Conservation (phyloP, 2,113 vertebrate genomes). For the Ameiurus melas region DNA sequence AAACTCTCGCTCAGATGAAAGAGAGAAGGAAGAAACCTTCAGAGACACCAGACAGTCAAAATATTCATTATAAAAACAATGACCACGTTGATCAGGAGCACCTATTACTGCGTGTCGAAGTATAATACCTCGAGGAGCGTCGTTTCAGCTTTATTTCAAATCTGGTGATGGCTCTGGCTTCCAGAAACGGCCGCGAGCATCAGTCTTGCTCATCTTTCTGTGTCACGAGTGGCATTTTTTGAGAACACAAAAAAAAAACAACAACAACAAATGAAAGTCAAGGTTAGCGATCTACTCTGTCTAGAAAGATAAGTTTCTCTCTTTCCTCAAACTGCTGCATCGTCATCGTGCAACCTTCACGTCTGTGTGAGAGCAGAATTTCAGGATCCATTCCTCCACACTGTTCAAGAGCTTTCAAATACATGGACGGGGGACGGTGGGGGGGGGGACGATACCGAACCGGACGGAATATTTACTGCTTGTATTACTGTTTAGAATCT, state of each 20-base stretch:
- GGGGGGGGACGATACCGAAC: not conserved
- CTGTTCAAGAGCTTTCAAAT: not conserved
- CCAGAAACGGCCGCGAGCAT: not conserved
- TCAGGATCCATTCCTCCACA: not conserved
- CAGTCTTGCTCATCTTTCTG: not conserved
- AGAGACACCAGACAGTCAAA: not conserved
- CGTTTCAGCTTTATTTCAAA: not conserved
- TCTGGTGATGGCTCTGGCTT: not conserved
- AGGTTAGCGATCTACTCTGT: not conserved
- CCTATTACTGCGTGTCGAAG: not conserved
- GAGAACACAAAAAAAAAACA: no score
- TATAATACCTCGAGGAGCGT: not conserved
- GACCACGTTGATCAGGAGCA: no score
- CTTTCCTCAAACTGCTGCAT: not conserved
- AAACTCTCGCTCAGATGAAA: not conserved
- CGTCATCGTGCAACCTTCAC: not conserved
- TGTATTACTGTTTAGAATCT: not conserved
- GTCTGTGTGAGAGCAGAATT: not conserved
- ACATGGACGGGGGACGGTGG: not conserved
- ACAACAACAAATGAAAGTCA: not conserved
- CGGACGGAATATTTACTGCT: not conserved
- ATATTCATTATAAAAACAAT: no score
- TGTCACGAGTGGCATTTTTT: not conserved
- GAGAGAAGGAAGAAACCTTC: not conserved
- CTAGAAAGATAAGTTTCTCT: not conserved